These are phyloP conservation scores for Camelus bactrianus DNA, from an alignment of 2,113 vertebrate genomes.

Conservation along the genomic window DNA sequence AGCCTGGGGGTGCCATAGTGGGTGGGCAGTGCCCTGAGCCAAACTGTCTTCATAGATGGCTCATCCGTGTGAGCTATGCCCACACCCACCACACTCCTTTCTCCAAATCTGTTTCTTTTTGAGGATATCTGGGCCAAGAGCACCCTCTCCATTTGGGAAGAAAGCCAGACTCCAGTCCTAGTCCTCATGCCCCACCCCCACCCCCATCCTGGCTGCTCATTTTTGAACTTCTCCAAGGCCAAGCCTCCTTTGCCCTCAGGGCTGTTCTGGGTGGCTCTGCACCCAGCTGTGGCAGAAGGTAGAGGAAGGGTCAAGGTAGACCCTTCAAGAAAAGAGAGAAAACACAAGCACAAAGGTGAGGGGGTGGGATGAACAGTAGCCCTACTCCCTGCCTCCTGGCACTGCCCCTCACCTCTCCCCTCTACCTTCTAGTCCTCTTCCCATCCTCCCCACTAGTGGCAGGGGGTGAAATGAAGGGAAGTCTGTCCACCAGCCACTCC, in stretches of 20 bases:
- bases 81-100: neutral
- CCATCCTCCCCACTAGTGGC: neutral
- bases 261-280: neutral
- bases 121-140: neutral
- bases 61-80: neutral
- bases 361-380: neutral
- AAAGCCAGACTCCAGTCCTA: neutral
- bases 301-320: neutral
- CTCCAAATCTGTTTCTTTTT: neutral
- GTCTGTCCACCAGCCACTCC: neutral
- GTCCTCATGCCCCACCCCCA: neutral
- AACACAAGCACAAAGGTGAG: conserved; percentile 75
- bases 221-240: neutral
- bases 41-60: neutral
- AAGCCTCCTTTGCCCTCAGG: neutral
- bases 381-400: neutral
- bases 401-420: neutral
- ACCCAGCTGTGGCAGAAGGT: neutral
- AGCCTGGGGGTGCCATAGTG: neutral
- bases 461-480: neutral
- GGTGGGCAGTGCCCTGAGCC: neutral
- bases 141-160: neutral
- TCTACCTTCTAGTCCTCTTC: neutral
- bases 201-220: neutral
- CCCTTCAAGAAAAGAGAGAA: conserved; percentile 25